phyloP scores from a whole-genome alignment of 2,888 invertebrate genomes.

The Crepidodera aurea region DNA sequence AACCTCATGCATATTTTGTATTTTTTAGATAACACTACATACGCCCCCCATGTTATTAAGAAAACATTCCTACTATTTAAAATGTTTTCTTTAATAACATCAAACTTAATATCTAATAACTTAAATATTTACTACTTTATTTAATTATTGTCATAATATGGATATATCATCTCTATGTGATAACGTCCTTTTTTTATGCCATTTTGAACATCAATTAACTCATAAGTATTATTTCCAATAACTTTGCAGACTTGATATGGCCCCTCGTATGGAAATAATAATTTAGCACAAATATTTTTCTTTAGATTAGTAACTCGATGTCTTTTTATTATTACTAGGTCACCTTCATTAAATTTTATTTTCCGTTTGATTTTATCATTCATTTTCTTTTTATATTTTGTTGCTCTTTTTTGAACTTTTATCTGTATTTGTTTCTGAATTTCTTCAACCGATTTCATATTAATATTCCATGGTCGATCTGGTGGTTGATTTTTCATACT shows the following conservation, averaged over 20 bases:
- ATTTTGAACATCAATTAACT: not conserved
- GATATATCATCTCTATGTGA: not conserved
- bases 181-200: not conserved
- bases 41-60: too few species aligned
- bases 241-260: conserved; percentile 11
- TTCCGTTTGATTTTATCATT: not conserved
- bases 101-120: too few species aligned
- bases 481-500: conserved; percentile 13
- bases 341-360: conserved; percentile 11
- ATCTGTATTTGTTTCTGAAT: conserved; percentile 4
- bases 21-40: too few species aligned
- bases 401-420: conserved; percentile 4
- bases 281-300: conserved; percentile 12
- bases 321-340: conserved; percentile 17
- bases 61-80: too few species aligned
- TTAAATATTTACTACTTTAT: too few species aligned
- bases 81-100: too few species aligned
- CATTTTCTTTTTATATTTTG: conserved; percentile 2
- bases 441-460: not conserved
- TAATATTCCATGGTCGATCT: conserved; percentile 18
- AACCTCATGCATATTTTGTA: too few species aligned
- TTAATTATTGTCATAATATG: not conserved
- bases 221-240: not conserved
- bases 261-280: conserved; percentile 18
- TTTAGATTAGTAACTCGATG: conserved; percentile 6